Evolutionary conservation across 2,797 vertebrate species (phyloP).

Genomic region (Mus caroli): DNA sequence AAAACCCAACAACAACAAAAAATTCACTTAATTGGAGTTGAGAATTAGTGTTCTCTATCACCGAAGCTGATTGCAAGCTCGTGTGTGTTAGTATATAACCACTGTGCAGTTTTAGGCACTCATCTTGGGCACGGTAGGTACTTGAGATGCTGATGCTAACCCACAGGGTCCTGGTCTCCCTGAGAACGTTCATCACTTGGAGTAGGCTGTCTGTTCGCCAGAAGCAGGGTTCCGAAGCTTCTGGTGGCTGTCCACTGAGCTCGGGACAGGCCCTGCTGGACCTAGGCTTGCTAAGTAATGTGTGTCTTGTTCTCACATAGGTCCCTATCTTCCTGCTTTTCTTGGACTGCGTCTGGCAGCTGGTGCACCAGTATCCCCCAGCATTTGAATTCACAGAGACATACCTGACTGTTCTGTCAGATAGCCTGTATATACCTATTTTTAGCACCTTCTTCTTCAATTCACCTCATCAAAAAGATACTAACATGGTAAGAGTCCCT

Average conservation of each 20-base stretch:
- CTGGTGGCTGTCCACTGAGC: background rate
- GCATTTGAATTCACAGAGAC: slow-evolving; percentile 96
- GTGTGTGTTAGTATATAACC: background rate
- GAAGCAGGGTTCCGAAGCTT: background rate
- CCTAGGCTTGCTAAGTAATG: background rate
- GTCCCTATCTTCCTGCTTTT: slow-evolving; percentile 94
- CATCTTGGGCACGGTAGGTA: background rate
- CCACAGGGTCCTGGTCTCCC: background rate
- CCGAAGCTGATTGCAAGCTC: background rate
- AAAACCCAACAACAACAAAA: background rate
- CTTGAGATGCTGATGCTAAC: background rate
- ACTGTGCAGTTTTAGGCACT: background rate
- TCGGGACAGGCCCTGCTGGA: rapidly evolving
- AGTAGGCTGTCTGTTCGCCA: background rate
- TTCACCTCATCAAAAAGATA: slow-evolving; percentile 90
- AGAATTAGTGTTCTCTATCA: background rate
- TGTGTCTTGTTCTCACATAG: slow-evolving; percentile 82
- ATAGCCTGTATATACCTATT: slow-evolving; percentile 93
- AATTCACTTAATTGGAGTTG: background rate
- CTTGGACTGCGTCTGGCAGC: slow-evolving; percentile 94
- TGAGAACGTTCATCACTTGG: background rate
- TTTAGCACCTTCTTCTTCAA: slow-evolving; percentile 96
- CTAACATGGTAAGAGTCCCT: slow-evolving; percentile 86
- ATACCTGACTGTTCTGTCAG: slow-evolving; percentile 94
- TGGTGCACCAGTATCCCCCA: slow-evolving; percentile 91